Evolutionary conservation across 2,797 vertebrate genomes (phyloP), one percentile per base, ranked within the genome.

Genomic region (Alcedo atthis): DNA sequence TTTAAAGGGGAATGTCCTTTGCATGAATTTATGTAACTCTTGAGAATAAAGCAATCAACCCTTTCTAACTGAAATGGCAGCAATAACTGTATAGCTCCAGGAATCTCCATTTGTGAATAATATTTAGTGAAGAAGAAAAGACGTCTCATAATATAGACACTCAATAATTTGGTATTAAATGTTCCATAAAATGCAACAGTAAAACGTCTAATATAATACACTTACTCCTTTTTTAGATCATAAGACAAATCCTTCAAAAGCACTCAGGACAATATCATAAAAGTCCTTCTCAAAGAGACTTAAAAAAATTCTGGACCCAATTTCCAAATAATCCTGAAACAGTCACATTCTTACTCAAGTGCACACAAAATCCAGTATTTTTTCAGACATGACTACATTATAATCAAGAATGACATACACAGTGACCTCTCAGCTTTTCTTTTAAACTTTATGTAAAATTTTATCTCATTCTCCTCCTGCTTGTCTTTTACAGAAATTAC

Each of bases 401-500:
- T 33, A 81, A 76, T 40, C 88, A 83, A 75, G 40, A 49, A 62
- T 84, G 79, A 15, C 30, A 59, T 25, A 8, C 74, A 81, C 37
- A 14, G 77, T 33, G 59, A 81, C 67, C 43, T 87, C 74, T 84
- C 61, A 70, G 53, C 7, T 70, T 90, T 61, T 63, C 78, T 87
- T 25, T 59, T 70, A 70, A 70, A 10, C 6, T 64, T 35, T 30
- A n/a, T 25, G 40, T 54, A 63, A 43, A 33, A 37, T 59, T 77
- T 88, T 75, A 48, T 73, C 16, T 80, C 14, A 7, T 89, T 84
- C 61, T 73, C 59, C 61, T 88, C 83, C 91, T 67, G 88, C 83
- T 88, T 81, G 20, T 53, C n/a, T 86, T 90, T 86, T 90, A 70
- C 26, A 90, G 32, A 84, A 93, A 92, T 79, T 21, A 75, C 70